Percentiles rank a stretch among this genome's conserved stretches.
Conservation (phyloP, 2,888 invertebrate genomes). For the Crioceris asparagi region DNA sequence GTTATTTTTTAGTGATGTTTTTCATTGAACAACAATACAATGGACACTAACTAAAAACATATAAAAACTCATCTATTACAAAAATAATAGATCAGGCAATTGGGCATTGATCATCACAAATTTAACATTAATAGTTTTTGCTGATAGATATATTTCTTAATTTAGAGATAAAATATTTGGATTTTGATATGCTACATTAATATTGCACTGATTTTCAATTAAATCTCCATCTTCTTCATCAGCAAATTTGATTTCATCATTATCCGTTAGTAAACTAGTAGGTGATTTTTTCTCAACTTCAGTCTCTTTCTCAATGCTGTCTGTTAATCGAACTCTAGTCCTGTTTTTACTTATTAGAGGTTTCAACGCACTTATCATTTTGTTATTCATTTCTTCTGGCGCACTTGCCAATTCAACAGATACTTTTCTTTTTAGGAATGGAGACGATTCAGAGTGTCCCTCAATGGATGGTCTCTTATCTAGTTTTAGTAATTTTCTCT, state of each 20-base stretch:
- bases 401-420: slow-evolving; percentile 18
- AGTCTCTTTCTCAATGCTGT: slow-evolving; percentile 47
- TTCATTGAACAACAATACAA: too few relatives aligned
- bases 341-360: slow-evolving; percentile 22
- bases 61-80: too few relatives aligned
- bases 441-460: slow-evolving; percentile 21
- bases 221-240: slow-evolving; percentile 50
- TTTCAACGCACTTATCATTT: slow-evolving; percentile 17
- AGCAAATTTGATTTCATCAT: slow-evolving; percentile 58
- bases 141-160: too few relatives aligned
- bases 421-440: slow-evolving; percentile 24
- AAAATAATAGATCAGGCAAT: too few relatives aligned
- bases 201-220: slow-evolving; percentile 33
- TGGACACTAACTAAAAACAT: too few relatives aligned
- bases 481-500: too few relatives aligned
- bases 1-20: too few relatives aligned
- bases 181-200: slow-evolving; percentile 35
- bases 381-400: slow-evolving; percentile 15
- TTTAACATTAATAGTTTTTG: too few relatives aligned
- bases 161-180: slow-evolving; percentile 35
- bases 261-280: slow-evolving; percentile 43
- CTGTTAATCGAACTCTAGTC: slow-evolving; percentile 11
- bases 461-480: slow-evolving; percentile 22
- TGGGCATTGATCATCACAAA: too few relatives aligned
- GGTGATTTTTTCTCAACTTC: slow-evolving; percentile 58